These are phyloP conservation scores for Iselma pallidipennis DNA, from an alignment of 2,888 invertebrate genomes.

Conservation along the genomic window DNA sequence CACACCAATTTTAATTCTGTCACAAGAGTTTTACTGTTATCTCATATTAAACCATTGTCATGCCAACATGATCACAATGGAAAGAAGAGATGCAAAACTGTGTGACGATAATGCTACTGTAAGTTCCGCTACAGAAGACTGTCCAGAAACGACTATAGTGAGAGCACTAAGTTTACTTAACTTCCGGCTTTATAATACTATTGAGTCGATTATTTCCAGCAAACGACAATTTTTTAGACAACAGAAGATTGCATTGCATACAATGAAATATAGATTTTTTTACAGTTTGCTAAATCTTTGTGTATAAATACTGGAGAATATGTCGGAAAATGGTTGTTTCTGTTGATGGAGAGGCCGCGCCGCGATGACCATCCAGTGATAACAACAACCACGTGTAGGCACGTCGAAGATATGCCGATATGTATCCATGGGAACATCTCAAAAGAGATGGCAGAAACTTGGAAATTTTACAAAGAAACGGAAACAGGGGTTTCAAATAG, in stretches of 20 bases:
- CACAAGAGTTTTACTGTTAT: background rate
- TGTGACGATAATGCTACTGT: conserved; percentile 30
- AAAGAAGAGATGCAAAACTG: conserved; percentile 37
- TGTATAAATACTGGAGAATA: too few species aligned
- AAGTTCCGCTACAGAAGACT: conserved; percentile 30
- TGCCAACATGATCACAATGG: conserved; percentile 32
- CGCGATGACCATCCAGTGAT: conserved; percentile 46
- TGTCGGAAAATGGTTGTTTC: too few species aligned
- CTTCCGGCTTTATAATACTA: conserved; percentile 29
- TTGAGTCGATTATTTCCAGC: conserved; percentile 20
- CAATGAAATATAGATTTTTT: too few species aligned
- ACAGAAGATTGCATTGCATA: background rate
- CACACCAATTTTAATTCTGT: too few species aligned
- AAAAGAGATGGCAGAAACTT: conserved; percentile 11
- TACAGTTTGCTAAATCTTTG: too few species aligned
- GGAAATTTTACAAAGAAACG: background rate
- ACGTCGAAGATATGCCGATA: conserved; percentile 47
- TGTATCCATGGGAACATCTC: conserved; percentile 47
- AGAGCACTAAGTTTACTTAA: conserved; percentile 25
- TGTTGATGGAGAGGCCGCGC: conserved; percentile 10
- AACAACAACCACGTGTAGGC: conserved; percentile 54
- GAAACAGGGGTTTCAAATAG: background rate
- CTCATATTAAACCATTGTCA: conserved; percentile 25
- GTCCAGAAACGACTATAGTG: conserved; percentile 25
- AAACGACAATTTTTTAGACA: background rate